Evolutionary conservation across 2,888 invertebrate genomes (phyloP), one percentile per base, ranked within the genome.

Genomic region (Spilosoma lubricipeda): DNA sequence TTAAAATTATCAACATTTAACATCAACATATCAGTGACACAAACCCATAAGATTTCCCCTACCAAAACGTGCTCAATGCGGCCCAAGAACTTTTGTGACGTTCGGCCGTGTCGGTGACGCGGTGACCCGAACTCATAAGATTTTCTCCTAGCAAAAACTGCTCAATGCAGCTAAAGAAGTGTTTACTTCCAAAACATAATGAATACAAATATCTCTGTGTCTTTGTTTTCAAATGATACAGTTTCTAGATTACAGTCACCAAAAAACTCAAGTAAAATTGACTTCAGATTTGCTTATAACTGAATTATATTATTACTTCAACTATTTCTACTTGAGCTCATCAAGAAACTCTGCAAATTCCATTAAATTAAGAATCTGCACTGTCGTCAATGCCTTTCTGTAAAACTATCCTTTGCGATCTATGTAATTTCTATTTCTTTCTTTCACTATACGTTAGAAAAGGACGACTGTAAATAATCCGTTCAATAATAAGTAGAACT

Each of bases 401-500:
- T 71, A 67, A 71, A 78, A 77, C 85, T 76, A 82, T 73, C 71
- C 66, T 77, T 72, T 66, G 66, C 65, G 70, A 70, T 76, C 75
- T 64, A 67, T 5, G 73, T 70, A 59, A n/a, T 27, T 42, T 69
- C 36, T 27, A 8, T 80, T 71, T 27, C 82, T 56, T 11, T 77
- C 27, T 11, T n/a, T 30, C 48, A 2, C 7, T 13, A 27, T n/a
- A 2, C 18, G 36, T 27, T 2, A 67, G 23, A 80, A 56, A 75
- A 79, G 77, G 79, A 76, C 18, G 45, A 63, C 33, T 39, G 9
- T 72, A 72, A 69, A 48, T 11, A 67, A 39, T 59, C 42, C 65
- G 77, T 79, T 85, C 77, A 80, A 76, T 80, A 80, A 72, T 81
- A 83, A 82, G 76, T 66, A 77, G 75, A 65, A 75, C 75, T 76